phyloP scores from a whole-genome alignment of 2,797 vertebrate genomes.

The Silurus lanzhouensis region DNA sequence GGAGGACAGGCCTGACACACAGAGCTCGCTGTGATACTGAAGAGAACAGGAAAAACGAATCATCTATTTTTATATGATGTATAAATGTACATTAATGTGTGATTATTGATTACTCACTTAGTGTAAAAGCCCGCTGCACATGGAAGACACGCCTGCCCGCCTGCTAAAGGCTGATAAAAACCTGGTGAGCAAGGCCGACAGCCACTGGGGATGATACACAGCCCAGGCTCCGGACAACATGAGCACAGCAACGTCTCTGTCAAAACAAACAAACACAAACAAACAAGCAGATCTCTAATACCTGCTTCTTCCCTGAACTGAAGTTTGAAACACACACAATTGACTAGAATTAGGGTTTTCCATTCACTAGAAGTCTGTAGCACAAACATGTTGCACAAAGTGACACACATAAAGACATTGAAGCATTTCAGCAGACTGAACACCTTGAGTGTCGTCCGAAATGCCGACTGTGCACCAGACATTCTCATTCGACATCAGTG shows the following conservation, averaged over 20 bases:
- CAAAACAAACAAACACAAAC: neutral
- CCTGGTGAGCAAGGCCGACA: constrained; percentile 78
- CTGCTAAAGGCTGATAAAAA: constrained; percentile 76
- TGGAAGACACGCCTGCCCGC: constrained; percentile 76
- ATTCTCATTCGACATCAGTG: neutral
- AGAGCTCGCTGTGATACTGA: constrained; percentile 75
- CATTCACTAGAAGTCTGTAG: neutral
- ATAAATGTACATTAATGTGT: neutral
- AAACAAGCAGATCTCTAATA: neutral
- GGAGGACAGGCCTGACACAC: constrained; percentile 75
- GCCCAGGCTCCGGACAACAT: constrained; percentile 73
- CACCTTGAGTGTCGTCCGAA: neutral
- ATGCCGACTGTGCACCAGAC: too few species aligned
- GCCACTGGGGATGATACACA: constrained; percentile 70
- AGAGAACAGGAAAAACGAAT: neutral
- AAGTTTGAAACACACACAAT: neutral
- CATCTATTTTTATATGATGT: neutral
- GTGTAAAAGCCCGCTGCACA: constrained; percentile 78
- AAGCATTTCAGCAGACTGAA: neutral
- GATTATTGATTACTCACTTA: constrained; percentile 71
- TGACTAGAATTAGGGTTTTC: neutral
- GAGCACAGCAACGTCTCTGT: constrained; percentile 77
- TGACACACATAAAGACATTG: neutral
- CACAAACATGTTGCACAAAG: neutral
- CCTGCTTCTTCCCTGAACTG: neutral